Evolutionary conservation across 2,888 invertebrate genomes (phyloP), one percentile per base, ranked within the genome.

Genomic region (Tiliacea citrago): DNA sequence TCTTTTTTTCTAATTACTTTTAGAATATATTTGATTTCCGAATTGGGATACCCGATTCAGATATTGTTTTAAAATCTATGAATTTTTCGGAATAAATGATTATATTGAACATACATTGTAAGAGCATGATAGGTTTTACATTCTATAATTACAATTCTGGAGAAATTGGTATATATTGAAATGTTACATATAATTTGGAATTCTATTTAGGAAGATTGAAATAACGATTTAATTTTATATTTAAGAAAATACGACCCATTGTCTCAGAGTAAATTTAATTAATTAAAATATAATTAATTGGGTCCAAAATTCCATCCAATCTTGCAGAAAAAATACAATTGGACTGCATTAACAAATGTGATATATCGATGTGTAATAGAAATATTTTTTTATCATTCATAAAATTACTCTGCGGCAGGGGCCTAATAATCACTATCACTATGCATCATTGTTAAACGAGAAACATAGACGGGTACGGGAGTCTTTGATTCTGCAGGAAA

Each of bases 391-490:
- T 93, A 93, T 90, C 91, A 90, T 89, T 89, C 92, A 89, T 83
- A 88, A 89, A 90, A 85, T 93, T 93, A 91, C 94, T 95, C 95
- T 95, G 95, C 95, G 95, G 91, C 91, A 90, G 84, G 90, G 92
- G 92, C 90, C 89, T 88, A 73, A 78, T 82, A 84, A 90, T 93
- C 93, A 93, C 91, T 91, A 90, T 86, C 91, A 92, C 89, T 88
- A 77, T 78, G 83, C 87, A 77, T 75, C 58, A 82, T 88, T 89
- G 89, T 88, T 77, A 75, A 51, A 86, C 83, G 82, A 87, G 90
- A 93, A 96, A 96, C 96, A 95, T 94, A 92, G 96, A 95, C 94
- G 93, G 87, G 96, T 96, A 96, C 96, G 96, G 96, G 96, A 95
- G 93, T 95, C 96, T 95, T 93, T 96, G 96, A 96, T 96, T 96